Evolutionary conservation across 2,888 invertebrate species (phyloP), one percentile per base, ranked within the genome.

Genomic region (Cephus sareptanus): DNA sequence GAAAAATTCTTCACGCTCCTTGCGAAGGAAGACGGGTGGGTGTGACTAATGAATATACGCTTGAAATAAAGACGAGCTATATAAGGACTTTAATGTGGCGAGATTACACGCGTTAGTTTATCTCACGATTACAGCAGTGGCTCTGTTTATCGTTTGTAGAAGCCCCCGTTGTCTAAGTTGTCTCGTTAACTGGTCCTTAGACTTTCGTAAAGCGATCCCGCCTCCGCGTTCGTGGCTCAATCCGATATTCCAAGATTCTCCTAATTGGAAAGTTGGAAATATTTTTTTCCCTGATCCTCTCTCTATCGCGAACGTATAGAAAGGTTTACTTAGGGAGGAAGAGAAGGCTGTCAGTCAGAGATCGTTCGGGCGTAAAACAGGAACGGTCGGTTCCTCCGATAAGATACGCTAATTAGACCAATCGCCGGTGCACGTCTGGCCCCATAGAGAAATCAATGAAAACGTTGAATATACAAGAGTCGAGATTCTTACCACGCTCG

Each of bases 331-430:
- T 9, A 56, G 56, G 56, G 23, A 30, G 1, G 9, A 2, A 12
- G 12, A 35, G 35, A 9, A 23, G 56, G 9, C 56, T 56, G 56
- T 56, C 56, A 56, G 56, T 56, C 56, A 56, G 23, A 9, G 23
- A 56, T 56, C 56, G 56, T 56, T 56, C 56, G 9, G 56, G 56
- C 56, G 56, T 56, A 56, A 78, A 78, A 78, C 73, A n/a, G 31
- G 37, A 40, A 68, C 68, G 37, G 78, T 76, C 78, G 75, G 78
- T 34, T 75, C 23, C 56, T 56, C 56, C 73, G 78, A 76, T 76
- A 78, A 75, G 75, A 33, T 31, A 73, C 73, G 78, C 76, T 78
- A 78, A 78, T 78, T 78, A 78, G 78, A 78, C 56, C 76, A 73
- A 76, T 76, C 76, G n/a, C 30, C 76, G 71, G 15, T 71, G 15